These are phyloP conservation scores for Chiroxiphia lanceolata DNA, from an alignment of 2,797 vertebrate genomes.

Conservation along the genomic window DNA sequence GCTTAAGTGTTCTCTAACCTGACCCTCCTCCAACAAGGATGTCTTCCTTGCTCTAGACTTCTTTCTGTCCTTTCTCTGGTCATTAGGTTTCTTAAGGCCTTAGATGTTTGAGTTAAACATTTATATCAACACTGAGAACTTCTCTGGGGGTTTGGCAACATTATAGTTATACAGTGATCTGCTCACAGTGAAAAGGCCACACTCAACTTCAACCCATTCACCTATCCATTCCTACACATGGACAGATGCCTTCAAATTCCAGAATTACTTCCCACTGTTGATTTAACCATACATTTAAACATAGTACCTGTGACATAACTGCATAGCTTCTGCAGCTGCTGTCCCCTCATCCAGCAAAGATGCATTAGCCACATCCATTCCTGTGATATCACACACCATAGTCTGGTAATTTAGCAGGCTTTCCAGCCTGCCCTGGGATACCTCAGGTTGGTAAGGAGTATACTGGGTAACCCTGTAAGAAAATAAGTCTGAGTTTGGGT, in stretches of 20 bases:
- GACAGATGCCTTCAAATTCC: neutral
- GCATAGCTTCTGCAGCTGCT: slow-evolving; percentile 97
- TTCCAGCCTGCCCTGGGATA: slow-evolving; percentile 95
- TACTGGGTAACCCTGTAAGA: slow-evolving; percentile 93
- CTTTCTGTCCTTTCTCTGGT: neutral
- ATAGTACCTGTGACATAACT: slow-evolving; percentile 91
- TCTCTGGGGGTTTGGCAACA: neutral
- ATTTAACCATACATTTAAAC: neutral
- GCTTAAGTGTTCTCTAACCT: neutral
- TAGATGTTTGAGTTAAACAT: neutral
- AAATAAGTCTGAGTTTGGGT: neutral
- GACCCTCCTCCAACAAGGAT: neutral
- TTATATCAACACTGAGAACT: neutral
- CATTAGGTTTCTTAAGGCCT: neutral
- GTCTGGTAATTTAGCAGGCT: slow-evolving; percentile 97
- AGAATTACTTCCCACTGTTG: neutral
- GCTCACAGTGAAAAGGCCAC: neutral
- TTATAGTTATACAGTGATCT: neutral
- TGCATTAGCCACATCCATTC: slow-evolving; percentile 91
- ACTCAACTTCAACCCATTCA: neutral
- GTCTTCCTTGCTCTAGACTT: neutral
- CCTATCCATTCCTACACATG: neutral
- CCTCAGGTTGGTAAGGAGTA: slow-evolving; percentile 97
- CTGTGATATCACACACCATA: slow-evolving; percentile 96
- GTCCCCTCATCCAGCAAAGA: slow-evolving; percentile 96